Evolutionary conservation across 2,888 invertebrate genomes (phyloP), one percentile per base, ranked within the genome.

Genomic region (Diabrotica balteata): DNA sequence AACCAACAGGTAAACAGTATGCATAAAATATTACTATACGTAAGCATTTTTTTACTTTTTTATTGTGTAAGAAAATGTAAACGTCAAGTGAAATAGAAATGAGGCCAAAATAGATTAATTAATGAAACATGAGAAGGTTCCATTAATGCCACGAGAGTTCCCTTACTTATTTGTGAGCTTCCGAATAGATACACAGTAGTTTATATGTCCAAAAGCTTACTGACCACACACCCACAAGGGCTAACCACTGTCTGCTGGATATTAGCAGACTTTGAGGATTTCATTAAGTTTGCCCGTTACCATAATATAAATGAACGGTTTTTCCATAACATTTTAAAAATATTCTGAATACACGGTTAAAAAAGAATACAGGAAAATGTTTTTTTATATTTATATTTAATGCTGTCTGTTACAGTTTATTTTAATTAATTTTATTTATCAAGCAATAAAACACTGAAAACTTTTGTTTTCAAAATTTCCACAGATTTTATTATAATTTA

Each of bases 221-320:
- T 70, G 67, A 70, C 70, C 64, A 64, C 66, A 62, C 58, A 57
- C 65, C 66, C 59, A 65, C 67, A 67, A 64, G 64, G 67, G 64
- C 61, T 47, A 62, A 70, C 65, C 70, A 63, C 65, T 64, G 53
- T 49, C 58, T 67, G 67, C 59, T 67, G 60, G 52, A 51, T 60
- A 64, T 58, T 58, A 62, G 50, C 59, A 49, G 64, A 52, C 64
- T 55, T 53, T 54, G 61, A 68, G 57, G 59, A 63, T 65, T 69
- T 58, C 32, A 67, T 62, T 66, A 55, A 62, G 52, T 66, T 62
- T 61, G 43, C 64, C 67, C 43, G 42, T 60, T 50, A 50, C 43
- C 11, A 50, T 43, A 60, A 60, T 43, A 50, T 8, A 49, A 60
- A 60, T 50, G 32, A 32, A 32, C 32, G 32, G 32, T 32, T 32